phyloP scores from a whole-genome alignment of 2,113 vertebrate genomes.

The Pedetes capensis region DNA sequence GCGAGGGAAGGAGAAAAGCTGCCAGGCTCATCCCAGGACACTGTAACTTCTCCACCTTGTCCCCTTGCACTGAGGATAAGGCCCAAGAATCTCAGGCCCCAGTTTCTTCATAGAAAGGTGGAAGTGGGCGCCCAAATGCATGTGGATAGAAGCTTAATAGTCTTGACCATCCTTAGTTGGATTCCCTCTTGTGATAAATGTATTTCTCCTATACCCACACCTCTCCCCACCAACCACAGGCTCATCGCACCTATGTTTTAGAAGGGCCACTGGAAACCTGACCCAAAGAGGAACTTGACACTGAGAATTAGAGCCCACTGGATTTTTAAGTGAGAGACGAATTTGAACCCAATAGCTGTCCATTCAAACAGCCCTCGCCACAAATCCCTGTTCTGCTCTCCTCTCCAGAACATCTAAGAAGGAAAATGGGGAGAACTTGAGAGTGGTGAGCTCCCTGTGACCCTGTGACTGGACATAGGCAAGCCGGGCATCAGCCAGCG shows the following conservation, averaged over 20 bases:
- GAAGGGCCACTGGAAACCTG: background rate
- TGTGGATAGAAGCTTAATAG: background rate
- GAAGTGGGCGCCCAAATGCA: background rate
- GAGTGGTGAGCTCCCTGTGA: background rate
- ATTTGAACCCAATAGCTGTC: background rate
- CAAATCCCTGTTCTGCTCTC: slow-evolving; percentile 32
- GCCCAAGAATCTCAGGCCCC: background rate
- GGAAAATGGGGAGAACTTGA: background rate
- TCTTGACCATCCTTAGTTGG: background rate
- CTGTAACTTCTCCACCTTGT: background rate
- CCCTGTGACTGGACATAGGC: background rate
- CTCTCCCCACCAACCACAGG: background rate
- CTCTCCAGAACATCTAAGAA: slow-evolving; percentile 40
- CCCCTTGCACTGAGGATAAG: background rate
- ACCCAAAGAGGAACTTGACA: background rate
- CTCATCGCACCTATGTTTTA: background rate
- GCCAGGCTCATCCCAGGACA: background rate
- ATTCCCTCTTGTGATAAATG: background rate
- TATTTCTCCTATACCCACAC: background rate
- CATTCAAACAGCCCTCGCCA: background rate
- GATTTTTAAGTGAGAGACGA: background rate
- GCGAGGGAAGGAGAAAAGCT: slow-evolving; percentile 3
- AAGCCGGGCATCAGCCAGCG: background rate
- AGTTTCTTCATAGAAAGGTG: background rate
- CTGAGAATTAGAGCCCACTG: background rate